phyloP scores from a whole-genome alignment of 2,797 vertebrate genomes.

The Cyprinella venusta region DNA sequence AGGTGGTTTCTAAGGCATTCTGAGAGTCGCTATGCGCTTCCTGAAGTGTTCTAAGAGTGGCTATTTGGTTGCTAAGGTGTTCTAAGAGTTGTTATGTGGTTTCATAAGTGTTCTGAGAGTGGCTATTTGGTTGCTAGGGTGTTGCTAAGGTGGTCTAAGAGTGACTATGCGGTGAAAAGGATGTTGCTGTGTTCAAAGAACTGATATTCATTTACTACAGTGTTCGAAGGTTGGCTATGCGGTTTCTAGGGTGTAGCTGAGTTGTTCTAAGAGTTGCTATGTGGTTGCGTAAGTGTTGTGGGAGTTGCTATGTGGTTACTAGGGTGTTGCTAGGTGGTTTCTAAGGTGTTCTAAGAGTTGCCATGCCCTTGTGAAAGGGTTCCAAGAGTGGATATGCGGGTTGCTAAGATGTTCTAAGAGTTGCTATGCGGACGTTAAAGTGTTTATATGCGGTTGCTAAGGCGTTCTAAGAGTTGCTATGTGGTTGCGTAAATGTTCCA shows the following conservation, averaged over 20 bases:
- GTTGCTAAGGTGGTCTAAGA: neutral
- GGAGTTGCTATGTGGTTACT: neutral
- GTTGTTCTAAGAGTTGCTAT: no score
- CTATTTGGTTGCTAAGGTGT: neutral
- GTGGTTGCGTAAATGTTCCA: no score
- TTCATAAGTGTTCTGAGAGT: neutral
- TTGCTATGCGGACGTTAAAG: neutral
- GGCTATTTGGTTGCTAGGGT: neutral
- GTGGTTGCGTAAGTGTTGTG: neutral
- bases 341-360: neutral
- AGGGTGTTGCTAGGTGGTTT: neutral
- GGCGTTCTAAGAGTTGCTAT: neutral
- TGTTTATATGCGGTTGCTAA: no score
- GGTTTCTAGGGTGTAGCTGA: neutral
- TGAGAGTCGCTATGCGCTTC: neutral
- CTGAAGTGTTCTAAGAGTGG: no score
- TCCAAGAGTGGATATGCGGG: neutral
- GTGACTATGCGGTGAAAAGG: neutral
- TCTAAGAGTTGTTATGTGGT: neutral
- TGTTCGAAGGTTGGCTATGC: neutral
- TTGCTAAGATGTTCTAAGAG: neutral
- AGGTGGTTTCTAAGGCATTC: neutral
- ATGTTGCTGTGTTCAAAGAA: neutral
- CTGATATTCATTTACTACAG: no score
- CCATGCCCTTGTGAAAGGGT: neutral